Evolutionary conservation across 2,113 vertebrate genomes (phyloP).

Genomic region (Serilophus lunatus): DNA sequence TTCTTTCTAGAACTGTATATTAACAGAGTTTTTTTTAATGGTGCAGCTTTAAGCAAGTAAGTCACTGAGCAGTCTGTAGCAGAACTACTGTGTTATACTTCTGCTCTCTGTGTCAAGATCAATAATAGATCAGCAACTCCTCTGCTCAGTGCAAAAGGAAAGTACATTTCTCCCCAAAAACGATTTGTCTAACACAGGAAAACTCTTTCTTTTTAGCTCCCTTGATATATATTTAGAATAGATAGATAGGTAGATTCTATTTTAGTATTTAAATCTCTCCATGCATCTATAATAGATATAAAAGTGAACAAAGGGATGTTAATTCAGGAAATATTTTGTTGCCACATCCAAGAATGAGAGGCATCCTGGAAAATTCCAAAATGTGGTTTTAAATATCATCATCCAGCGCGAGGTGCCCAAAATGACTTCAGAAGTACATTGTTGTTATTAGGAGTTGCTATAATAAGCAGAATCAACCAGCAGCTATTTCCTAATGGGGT

Average conservation of each 20-base stretch:
- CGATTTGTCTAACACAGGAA: not conserved
- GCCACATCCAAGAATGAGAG: not conserved
- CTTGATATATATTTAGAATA: not conserved
- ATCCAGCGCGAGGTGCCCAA: slow-evolving; percentile 10
- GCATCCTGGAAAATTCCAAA: slow-evolving; percentile 42
- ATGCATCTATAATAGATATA: not conserved
- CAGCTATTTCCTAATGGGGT: slow-evolving; percentile 49
- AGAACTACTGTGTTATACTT: not conserved
- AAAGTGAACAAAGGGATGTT: not conserved
- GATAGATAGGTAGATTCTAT: not conserved
- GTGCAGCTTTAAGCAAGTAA: not conserved
- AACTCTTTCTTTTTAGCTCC: not conserved
- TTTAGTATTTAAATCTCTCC: not conserved
- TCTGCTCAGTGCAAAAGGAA: not conserved
- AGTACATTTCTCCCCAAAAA: not conserved
- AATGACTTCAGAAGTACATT: slow-evolving; percentile 34
- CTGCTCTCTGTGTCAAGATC: not conserved
- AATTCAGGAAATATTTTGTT: not conserved
- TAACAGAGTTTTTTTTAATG: not conserved
- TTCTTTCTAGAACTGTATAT: not conserved
- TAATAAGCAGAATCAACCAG: slow-evolving; percentile 53
- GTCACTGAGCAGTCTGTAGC: not conserved
- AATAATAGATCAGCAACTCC: not conserved
- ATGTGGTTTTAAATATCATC: slow-evolving; percentile 31
- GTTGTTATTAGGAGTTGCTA: slow-evolving; percentile 59